Evolutionary conservation across 1,140 invertebrate genomes (phyloP), one percentile per base, ranked within the genome.

Genomic region (Drosophila serrata): DNA sequence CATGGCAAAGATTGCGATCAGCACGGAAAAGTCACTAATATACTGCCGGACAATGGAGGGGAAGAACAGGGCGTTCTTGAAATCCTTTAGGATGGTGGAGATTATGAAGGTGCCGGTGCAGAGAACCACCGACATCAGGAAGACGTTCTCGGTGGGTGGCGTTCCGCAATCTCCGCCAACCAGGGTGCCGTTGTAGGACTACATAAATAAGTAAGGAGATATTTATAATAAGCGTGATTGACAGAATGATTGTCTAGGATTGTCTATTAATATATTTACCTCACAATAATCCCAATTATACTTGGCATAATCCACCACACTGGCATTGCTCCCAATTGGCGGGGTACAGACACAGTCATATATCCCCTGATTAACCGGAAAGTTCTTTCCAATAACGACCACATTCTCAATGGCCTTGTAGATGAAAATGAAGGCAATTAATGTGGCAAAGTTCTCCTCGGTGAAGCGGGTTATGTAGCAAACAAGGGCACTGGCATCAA

Each of bases 381-480:
- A 97, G 75, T 96, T 96, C 90, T 95, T 96, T n/a, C 96, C 96
- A 80, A 98, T 97, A 8, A 95, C 94, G 61, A 96, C 93, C 15
- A 98, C 97, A 93, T 98, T 97, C 94, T 98, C 97, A 51, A 97
- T 94, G 39, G 97, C 97, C 95, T 99, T 99, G 92, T 98, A 98
- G 92, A 99, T 99, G 93, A 99, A 99, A 91, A 99, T 99, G 76
- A 99, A 97, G 3, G 99, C 99, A 88, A 99, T 99, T 8, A 99
- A 94, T 1, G 98, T 98, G 19, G 99, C 99, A 93, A 99, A 99
- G 92, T 99, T 99, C 94, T 99, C 99, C 94, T 99, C 99, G 0
- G 99, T 99, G 93, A 99, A 99, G 80, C 99, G 96, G 6, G 99
- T 99, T 68, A 99, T 99, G 92, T 98, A 99, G 91, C 98, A 99